phyloP scores from a whole-genome alignment of 2,888 invertebrate species.

The Eurytoma californica region DNA sequence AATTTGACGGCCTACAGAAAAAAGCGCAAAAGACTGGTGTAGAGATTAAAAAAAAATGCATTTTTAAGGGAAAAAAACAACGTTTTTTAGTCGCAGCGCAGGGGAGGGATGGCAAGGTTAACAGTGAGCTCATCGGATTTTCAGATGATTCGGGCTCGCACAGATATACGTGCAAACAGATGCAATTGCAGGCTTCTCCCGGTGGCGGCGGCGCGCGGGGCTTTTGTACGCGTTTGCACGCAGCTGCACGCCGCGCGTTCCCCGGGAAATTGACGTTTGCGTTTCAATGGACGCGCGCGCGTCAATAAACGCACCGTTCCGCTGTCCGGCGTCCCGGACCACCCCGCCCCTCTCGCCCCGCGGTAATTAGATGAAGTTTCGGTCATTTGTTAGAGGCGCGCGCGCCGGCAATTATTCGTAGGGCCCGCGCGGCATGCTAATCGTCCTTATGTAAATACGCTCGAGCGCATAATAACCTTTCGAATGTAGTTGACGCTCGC shows the following conservation, averaged over 20 bases:
- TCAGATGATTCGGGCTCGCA: neutral
- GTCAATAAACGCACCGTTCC: constrained; percentile 62
- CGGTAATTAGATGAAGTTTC: constrained; percentile 70
- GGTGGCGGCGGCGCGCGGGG: constrained; percentile 13
- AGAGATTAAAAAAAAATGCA: too few relatives aligned
- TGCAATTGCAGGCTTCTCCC: constrained; percentile 58
- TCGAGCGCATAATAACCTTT: constrained; percentile 62
- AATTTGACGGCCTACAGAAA: too few relatives aligned
- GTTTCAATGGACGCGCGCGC: constrained; percentile 60
- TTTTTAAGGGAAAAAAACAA: too few relatives aligned
- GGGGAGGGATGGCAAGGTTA: neutral
- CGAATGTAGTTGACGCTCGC: neutral
- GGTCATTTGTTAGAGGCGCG: constrained; percentile 58
- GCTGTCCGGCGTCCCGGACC: neutral
- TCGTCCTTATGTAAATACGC: constrained; percentile 69
- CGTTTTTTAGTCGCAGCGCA: neutral
- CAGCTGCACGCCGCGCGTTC: constrained; percentile 17
- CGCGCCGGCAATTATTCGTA: constrained; percentile 61
- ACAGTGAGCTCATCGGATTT: constrained; percentile 15
- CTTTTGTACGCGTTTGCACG: neutral
- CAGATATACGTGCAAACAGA: constrained; percentile 57
- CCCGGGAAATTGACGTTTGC: constrained; percentile 63
- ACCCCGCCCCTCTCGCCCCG: too few relatives aligned
- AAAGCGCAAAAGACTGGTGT: too few relatives aligned
- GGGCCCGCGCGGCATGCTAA: constrained; percentile 63